phyloP scores from a whole-genome alignment of 2,113 vertebrate genomes.

The Zapus hudsonius region DNA sequence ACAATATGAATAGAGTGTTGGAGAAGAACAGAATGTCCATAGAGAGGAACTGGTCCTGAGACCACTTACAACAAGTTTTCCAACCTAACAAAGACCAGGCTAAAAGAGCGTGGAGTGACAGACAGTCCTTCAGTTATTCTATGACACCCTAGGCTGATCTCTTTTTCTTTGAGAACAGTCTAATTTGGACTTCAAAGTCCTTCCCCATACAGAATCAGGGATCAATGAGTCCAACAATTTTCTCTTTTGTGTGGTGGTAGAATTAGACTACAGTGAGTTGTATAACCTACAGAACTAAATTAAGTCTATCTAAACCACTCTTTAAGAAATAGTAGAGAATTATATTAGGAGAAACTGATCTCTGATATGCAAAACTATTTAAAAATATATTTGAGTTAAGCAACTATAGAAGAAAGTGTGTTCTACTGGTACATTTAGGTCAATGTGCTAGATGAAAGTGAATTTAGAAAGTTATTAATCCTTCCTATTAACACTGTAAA shows the following conservation, averaged over 20 bases:
- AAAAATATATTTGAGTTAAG: conserved; percentile 59
- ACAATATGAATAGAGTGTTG: not conserved
- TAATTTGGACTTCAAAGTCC: conserved; percentile 40
- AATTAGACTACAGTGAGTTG: conserved; percentile 15
- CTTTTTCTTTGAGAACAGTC: not conserved
- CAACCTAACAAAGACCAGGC: conserved; percentile 2
- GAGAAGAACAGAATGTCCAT: not conserved
- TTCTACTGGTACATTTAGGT: conserved; percentile 35
- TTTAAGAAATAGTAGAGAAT: conserved; percentile 38
- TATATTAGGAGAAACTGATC: conserved; percentile 36
- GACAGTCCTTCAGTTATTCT: not conserved
- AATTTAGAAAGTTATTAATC: conserved; percentile 60
- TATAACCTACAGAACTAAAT: not conserved
- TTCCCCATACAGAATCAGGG: not conserved
- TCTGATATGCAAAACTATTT: conserved; percentile 53
- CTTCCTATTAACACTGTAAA: conserved; percentile 33
- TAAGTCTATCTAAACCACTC: conserved; percentile 16
- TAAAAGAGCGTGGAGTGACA: not conserved
- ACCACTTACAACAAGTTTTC: conserved; percentile 12
- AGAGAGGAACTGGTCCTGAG: not conserved
- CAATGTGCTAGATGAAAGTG: not conserved
- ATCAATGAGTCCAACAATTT: not conserved
- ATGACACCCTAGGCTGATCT: not conserved
- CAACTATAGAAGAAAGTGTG: conserved; percentile 37
- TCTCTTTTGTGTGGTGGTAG: not conserved